Base-by-base conservation (phyloP, 2,888 invertebrate genomes). In the Aromia moschata region DNA sequence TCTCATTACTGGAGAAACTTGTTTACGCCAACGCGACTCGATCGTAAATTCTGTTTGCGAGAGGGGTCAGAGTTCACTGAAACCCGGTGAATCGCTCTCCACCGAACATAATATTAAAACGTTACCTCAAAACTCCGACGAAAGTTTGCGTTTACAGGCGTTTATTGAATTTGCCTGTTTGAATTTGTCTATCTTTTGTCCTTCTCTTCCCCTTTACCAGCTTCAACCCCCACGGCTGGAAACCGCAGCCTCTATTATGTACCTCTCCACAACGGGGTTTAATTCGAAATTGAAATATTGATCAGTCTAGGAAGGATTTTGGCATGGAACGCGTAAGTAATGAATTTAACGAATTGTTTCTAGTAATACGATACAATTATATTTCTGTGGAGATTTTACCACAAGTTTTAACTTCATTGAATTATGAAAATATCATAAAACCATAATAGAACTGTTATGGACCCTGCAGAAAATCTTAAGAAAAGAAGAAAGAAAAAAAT, bases 1-100 rank as follows among this genome's bases (percentile, higher is more conserved):
- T 74, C 74, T 73, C 74, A 70, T 74, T 74, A 73, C 70, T 70
- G 72, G 60, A 72, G 58, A 65, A 73, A 72, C 68, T 73, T 72
- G 72, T 72, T 71, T 72, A 68, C 67, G 58, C 67, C 61, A 58
- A 33, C 25, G 16, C 45, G 33, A 16, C 47, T 58, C 70, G 70
- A 67, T 70, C 70, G 63, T 72, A 73, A 74, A 72, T 72, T 74
- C 53, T 69, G 68, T 69, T 71, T 67, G 25, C 65, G 60, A 53
- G 63, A 65, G 68, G 58, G 68, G 60, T 58, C 52, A 44, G 58
- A 55, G 63, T 58, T 46, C 45, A 15, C 30, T 14, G 16, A 33
- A 33, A 31, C 33, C 45, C 45, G 11, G 31, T 46, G 45, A 46
- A 33, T 17, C 31, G 31, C 30, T 4, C 31, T 2, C 17, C 45